Conservation (phyloP, 2,113 vertebrate genomes). For the Bubo scandiacus region DNA sequence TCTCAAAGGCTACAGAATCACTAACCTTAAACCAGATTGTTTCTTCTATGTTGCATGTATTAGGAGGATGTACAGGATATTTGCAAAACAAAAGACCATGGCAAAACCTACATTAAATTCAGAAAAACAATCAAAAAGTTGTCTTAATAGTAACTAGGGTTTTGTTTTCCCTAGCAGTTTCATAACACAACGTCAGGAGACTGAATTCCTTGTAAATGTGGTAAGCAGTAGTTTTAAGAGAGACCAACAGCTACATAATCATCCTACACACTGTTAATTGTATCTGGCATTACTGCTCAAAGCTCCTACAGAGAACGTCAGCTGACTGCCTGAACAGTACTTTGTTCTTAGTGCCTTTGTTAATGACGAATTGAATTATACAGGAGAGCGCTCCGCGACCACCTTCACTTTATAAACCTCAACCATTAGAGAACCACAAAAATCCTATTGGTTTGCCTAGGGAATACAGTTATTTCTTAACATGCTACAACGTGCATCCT, state of each 20-base stretch:
- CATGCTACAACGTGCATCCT: background rate
- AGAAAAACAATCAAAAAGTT: background rate
- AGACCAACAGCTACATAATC: conserved; percentile 67
- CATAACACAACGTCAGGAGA: conserved; percentile 38
- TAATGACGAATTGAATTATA: conserved; percentile 49
- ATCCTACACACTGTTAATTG: conserved; percentile 74
- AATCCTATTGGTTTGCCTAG: background rate
- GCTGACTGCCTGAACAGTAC: conserved; percentile 49
- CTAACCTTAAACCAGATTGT: background rate
- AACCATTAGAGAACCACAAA: background rate
- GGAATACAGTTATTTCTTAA: background rate
- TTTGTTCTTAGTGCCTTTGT: conserved; percentile 53
- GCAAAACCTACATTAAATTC: background rate
- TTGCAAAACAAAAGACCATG: background rate
- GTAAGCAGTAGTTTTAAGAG: conserved; percentile 49
- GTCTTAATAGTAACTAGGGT: conserved; percentile 12
- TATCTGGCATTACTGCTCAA: conserved; percentile 57
- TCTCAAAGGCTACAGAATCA: background rate
- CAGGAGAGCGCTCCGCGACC: background rate
- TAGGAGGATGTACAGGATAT: background rate
- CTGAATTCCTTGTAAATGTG: conserved; percentile 59
- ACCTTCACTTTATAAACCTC: conserved; percentile 15
- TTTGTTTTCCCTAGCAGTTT: conserved; percentile 52
- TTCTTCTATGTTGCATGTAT: background rate
- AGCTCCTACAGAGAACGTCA: conserved; percentile 61